Evolutionary conservation across 2,888 invertebrate species (phyloP).

Genomic region (Andrena marginata): DNA sequence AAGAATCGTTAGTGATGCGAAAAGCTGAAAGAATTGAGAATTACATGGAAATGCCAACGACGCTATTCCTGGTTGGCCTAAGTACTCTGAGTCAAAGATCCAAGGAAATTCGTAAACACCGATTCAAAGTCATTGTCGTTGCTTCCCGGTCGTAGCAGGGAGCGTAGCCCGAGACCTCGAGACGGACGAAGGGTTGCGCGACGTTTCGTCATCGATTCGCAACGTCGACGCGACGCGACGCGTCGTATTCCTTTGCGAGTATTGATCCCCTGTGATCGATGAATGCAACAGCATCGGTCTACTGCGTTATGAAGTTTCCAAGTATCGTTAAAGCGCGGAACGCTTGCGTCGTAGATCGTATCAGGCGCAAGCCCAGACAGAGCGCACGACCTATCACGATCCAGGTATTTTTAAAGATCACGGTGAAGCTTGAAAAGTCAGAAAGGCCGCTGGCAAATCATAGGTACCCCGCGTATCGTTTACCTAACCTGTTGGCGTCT

Average conservation of each 20-base stretch:
- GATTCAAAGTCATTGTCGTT: conserved; percentile 54
- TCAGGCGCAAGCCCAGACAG: not conserved
- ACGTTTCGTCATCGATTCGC: too few relatives aligned
- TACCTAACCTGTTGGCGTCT: too few relatives aligned
- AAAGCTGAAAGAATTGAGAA: conserved; percentile 66
- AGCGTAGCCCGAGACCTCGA: not conserved
- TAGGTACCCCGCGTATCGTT: too few relatives aligned
- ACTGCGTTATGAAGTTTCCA: not conserved
- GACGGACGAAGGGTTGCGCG: too few relatives aligned
- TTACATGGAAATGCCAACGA: conserved; percentile 72
- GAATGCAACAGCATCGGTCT: not conserved
- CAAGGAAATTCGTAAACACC: conserved; percentile 48
- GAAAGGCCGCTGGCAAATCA: not conserved
- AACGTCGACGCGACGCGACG: not conserved
- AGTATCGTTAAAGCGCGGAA: not conserved
- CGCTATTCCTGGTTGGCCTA: conserved; percentile 38
- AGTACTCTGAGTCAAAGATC: too few relatives aligned
- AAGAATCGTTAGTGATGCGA: conserved; percentile 69
- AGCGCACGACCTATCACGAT: not conserved
- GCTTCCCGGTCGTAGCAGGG: not conserved
- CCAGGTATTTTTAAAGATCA: not conserved
- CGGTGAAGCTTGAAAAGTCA: not conserved
- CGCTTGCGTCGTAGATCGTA: conserved; percentile 1
- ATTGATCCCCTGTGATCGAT: not conserved
- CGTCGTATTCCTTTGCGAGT: too few relatives aligned